Conservation (phyloP, 1,140 invertebrate species). For the Pseudachorutes palmiensis region DNA sequence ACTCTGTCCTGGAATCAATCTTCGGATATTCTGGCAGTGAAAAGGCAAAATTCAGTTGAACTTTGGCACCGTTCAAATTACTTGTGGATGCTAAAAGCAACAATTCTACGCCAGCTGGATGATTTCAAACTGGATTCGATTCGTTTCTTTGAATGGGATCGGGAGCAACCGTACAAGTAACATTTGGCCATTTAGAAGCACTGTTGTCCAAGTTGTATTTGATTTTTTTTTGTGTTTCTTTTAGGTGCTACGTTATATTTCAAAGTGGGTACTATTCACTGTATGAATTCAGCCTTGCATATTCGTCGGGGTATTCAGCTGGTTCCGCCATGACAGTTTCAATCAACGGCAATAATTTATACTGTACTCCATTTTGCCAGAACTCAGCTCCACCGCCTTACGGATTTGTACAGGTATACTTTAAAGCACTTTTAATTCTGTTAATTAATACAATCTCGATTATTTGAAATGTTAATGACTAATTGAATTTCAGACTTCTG, state of each 20-base stretch:
- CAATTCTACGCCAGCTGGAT: not conserved
- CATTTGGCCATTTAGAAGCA: too few relatives aligned
- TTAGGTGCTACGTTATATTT: constrained; percentile 27
- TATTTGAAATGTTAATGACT: too few relatives aligned
- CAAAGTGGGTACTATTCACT: constrained; percentile 16
- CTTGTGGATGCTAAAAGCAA: constrained; percentile 33
- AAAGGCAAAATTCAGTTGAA: constrained; percentile 22
- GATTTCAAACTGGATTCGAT: not conserved
- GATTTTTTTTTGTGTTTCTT: constrained; percentile 7
- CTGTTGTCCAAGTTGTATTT: too few relatives aligned
- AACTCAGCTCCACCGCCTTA: constrained; percentile 34
- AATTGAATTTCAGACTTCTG: constrained; percentile 9
- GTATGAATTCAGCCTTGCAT: constrained; percentile 25
- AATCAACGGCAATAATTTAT: constrained; percentile 28
- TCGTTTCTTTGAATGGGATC: constrained; percentile 24
- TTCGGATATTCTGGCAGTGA: constrained; percentile 32
- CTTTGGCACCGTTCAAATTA: constrained; percentile 36
- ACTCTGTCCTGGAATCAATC: constrained; percentile 30
- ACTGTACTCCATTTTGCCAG: constrained; percentile 34
- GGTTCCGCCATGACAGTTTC: constrained; percentile 29
- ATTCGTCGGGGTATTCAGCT: constrained; percentile 14
- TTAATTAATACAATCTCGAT: too few relatives aligned
- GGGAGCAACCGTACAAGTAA: constrained; percentile 27
- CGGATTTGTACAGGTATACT: constrained; percentile 21
- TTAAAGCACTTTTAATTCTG: not conserved